These are phyloP conservation scores for Orchesella flavescens DNA, from an alignment of 2,888 invertebrate species.

Conservation along the genomic window DNA sequence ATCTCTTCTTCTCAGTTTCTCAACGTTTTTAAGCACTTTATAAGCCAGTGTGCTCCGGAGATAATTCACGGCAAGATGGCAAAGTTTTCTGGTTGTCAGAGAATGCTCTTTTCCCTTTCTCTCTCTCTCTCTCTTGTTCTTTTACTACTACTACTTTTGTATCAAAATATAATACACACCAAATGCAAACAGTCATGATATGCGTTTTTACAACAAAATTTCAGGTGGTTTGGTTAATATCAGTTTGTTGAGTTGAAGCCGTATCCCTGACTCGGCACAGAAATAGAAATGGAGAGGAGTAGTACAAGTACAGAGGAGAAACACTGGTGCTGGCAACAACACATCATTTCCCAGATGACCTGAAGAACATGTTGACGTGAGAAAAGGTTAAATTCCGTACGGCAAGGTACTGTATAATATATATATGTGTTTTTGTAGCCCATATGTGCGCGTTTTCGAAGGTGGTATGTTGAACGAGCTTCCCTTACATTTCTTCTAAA, in stretches of 20 bases:
- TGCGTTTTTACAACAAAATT: constrained; percentile 23
- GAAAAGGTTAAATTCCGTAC: constrained; percentile 63
- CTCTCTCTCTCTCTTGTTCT: not conserved
- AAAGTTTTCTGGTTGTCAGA: constrained; percentile 29
- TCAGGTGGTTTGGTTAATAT: constrained; percentile 32
- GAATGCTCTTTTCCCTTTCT: constrained; percentile 33
- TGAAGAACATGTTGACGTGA: constrained; percentile 62
- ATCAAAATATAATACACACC: too few relatives aligned
- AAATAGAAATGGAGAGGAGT: not conserved
- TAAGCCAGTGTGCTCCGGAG: constrained; percentile 24
- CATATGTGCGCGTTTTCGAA: not conserved
- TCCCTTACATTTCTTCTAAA: constrained; percentile 35
- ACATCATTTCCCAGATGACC: constrained; percentile 63
- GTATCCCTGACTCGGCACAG: too few relatives aligned
- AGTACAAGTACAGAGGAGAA: constrained; percentile 21
- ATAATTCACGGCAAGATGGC: constrained; percentile 27
- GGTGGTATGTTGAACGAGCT: not conserved
- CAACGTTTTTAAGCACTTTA: constrained; percentile 47
- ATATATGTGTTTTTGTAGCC: not conserved
- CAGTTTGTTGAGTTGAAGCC: not conserved
- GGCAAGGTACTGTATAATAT: constrained; percentile 27
- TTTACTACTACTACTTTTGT: too few relatives aligned
- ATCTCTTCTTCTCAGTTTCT: constrained; percentile 43
- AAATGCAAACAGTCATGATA: too few relatives aligned
- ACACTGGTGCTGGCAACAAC: constrained; percentile 52